Evolutionary conservation across 2,888 invertebrate genomes (phyloP).

Genomic region (Tachina grossa): DNA sequence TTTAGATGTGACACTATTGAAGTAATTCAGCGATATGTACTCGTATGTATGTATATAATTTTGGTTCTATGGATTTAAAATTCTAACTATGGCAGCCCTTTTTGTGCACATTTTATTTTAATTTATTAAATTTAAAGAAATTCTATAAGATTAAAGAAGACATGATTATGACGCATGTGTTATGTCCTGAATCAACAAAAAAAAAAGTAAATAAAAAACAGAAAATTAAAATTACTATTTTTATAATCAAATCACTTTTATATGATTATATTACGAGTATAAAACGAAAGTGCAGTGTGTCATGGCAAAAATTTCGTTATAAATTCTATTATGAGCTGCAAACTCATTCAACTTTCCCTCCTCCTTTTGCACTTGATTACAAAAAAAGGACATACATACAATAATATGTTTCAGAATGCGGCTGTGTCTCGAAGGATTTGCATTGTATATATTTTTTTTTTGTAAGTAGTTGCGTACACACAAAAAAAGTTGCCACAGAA

Average conservation of each 20-base stretch:
- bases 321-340: conserved; percentile 41
- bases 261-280: background rate
- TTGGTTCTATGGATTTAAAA: too few species aligned
- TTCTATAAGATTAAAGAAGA: too few species aligned
- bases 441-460: conserved; percentile 21
- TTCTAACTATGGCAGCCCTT: too few species aligned
- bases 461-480: background rate
- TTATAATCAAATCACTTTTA: background rate
- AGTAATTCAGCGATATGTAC: too few species aligned
- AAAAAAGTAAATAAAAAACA: background rate
- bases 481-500: background rate
- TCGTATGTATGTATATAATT: too few species aligned
- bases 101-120: too few species aligned
- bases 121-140: too few species aligned
- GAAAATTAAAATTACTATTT: background rate
- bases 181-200: background rate
- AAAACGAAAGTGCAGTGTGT: background rate
- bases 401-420: background rate
- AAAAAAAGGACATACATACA: conserved; percentile 15
- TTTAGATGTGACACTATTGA: too few species aligned
- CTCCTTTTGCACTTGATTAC: too few species aligned
- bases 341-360: conserved; percentile 13
- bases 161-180: too few species aligned
- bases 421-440: conserved; percentile 15
- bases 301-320: conserved; percentile 29